These are phyloP conservation scores for Lamprologus ornatipinnis DNA, from an alignment of 2,113 vertebrate genomes.

Conservation along the genomic window DNA sequence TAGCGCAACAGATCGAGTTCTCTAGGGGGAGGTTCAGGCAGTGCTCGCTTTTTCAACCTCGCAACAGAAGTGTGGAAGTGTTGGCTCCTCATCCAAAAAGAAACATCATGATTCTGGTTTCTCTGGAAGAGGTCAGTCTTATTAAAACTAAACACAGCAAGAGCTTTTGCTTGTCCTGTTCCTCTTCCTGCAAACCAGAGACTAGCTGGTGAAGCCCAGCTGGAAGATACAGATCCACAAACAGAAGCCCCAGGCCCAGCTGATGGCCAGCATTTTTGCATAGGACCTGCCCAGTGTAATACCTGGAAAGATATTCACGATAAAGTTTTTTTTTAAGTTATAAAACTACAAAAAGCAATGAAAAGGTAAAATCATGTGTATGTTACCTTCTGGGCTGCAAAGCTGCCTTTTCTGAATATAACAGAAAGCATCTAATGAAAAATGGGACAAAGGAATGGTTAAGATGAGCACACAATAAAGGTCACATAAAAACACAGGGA, in stretches of 20 bases:
- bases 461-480: not conserved
- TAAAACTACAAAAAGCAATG: not conserved
- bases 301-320: not conserved
- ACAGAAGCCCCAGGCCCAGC: not conserved
- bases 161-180: not conserved
- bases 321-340: accelerated
- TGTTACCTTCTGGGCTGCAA: slow-evolving; percentile 36
- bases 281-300: not conserved
- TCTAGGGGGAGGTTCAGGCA: slow-evolving; percentile 16
- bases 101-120: not conserved
- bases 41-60: slow-evolving; percentile 33
- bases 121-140: not conserved
- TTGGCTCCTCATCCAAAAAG: not conserved
- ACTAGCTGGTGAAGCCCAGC: not conserved
- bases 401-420: slow-evolving; percentile 4
- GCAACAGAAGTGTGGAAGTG: slow-evolving; percentile 39
- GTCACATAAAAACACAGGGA: not conserved
- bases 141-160: not conserved
- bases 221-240: not conserved
- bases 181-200: not conserved
- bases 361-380: not conserved
- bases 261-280: slow-evolving; percentile 27
- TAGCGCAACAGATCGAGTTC: slow-evolving; percentile 55
- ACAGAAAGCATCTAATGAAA: slow-evolving; percentile 36
- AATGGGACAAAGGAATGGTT: not conserved